Evolutionary conservation across 2,113 vertebrate species (phyloP).

Genomic region (Amia ocellicauda): DNA sequence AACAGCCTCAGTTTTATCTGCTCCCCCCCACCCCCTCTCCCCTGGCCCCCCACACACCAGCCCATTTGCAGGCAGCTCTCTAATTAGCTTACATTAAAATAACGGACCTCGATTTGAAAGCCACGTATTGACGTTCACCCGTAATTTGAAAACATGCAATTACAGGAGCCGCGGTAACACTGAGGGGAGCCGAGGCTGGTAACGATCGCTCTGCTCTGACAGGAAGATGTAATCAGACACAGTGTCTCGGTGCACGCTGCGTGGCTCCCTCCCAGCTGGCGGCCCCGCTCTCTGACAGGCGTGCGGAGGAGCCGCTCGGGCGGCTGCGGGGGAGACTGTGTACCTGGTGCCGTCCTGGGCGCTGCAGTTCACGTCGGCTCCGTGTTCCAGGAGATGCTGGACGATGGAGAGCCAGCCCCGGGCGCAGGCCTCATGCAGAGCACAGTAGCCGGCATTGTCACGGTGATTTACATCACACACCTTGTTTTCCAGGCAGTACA

Average conservation of each 20-base stretch:
- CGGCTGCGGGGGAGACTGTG: conserved; percentile 9
- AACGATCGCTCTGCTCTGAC: not conserved
- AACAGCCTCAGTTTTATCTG: conserved; percentile 17
- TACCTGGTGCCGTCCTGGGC: conserved; percentile 94
- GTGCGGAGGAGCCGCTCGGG: not conserved
- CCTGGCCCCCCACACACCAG: too few relatives aligned
- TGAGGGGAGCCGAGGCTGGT: conserved; percentile 1
- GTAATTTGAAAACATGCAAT: conserved; percentile 44
- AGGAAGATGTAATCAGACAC: not conserved
- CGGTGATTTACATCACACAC: conserved; percentile 90
- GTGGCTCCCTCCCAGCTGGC: too few relatives aligned
- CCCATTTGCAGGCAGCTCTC: conserved; percentile 27
- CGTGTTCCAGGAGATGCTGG: conserved; percentile 84
- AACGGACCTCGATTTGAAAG: conserved; percentile 25
- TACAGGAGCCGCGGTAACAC: conserved; percentile 28
- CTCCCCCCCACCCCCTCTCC: too few relatives aligned
- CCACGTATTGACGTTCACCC: conserved; percentile 39
- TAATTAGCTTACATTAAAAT: conserved; percentile 35
- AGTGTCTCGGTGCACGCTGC: not conserved
- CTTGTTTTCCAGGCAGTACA: conserved; percentile 87
- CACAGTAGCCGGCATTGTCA: conserved; percentile 90
- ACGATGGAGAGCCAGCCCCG: conserved; percentile 87
- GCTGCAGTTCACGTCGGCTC: conserved; percentile 92
- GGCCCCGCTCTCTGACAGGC: not conserved
- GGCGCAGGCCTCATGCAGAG: conserved; percentile 88